Evolutionary conservation across 2,113 vertebrate genomes (phyloP).

Genomic region (Alosa alosa): DNA sequence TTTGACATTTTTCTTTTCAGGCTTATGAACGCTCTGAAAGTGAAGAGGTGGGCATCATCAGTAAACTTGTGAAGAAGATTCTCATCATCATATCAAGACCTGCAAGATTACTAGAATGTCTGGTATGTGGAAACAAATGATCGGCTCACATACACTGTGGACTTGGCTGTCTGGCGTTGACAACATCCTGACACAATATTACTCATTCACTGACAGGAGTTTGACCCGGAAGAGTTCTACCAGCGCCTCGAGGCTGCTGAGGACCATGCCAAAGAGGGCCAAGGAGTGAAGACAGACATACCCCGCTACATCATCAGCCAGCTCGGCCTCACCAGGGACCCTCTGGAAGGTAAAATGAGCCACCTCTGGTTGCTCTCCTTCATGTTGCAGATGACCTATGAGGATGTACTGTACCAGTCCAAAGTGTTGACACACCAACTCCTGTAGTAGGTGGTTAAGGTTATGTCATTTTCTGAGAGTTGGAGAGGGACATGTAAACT

Average conservation of each 20-base stretch:
- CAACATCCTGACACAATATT: background rate
- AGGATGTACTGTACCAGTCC: no score
- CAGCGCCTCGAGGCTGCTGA: conserved; percentile 90
- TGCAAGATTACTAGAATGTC: conserved; percentile 87
- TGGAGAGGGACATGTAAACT: background rate
- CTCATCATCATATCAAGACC: conserved; percentile 91
- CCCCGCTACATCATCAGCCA: conserved; percentile 91
- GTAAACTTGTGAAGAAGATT: conserved; percentile 87
- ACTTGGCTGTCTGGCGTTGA: background rate
- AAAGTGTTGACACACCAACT: no score
- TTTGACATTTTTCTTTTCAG: conserved; percentile 59
- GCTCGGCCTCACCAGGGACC: conserved; percentile 87
- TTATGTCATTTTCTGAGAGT: no score
- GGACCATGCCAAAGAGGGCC: conserved; percentile 86
- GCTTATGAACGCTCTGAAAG: conserved; percentile 91
- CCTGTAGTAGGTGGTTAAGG: no score
- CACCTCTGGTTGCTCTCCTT: background rate
- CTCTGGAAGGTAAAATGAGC: conserved; percentile 78
- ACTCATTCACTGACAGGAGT: conserved; percentile 74
- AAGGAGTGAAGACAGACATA: conserved; percentile 89
- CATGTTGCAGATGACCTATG: background rate
- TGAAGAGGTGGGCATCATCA: conserved; percentile 83
- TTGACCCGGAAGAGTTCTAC: conserved; percentile 94
- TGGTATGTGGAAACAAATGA: conserved; percentile 70
- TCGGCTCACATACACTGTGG: background rate